Evolutionary conservation across 92 coral and sea anemone species (phyloP), one percentile per base, ranked within the genome.

Genomic region (Meandrina meandrites): DNA sequence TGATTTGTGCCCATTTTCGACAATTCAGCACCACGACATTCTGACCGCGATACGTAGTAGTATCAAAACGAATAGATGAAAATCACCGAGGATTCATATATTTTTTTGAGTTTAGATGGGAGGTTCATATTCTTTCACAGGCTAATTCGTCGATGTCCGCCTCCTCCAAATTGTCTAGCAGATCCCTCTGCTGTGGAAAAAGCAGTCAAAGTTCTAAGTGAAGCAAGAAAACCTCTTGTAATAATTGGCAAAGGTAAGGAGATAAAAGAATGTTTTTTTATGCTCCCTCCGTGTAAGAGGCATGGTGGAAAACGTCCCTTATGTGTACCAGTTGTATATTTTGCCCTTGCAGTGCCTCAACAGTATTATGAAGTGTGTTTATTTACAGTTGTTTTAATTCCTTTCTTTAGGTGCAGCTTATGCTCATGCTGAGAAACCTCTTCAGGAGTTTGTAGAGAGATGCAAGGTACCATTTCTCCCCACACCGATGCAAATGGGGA

Each of bases 401-500:
- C 32, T 22, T 50, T 1, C 21, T 79, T 8, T 74, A 96, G 99
- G 99, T 71, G 95, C 99, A 50, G 98, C 97, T 1, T 96, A 90
- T 85, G 86, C 95, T 48, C 88, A 81, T 84, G 99, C 99, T 21
- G 99, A 96, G 90, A 83, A 81, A 60, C 90, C 91, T 58, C 85
- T 96, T 32, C 81, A 72, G 51, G 89, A 90, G 77, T 88, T 96
- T 84, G 92, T 96, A 15, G 95, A 95, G 83, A 89, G 88, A 68
- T 91, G 92, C 75, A 82, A 83, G 68, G 76, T 96, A 27, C 99
- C 99, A 58, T 96, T 96, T 88, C 89, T 96, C 47, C 98, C 98
- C 50, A 96, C 99, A 7, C 99, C 99, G 75, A 96, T n/a, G n/a
- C n/a, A n/a, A n/a, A n/a, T 96, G 99, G 99, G 99, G 68, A 96